Percentiles rank a stretch among this genome's conserved stretches.
Evolutionary conservation across 92 coral and sea anemone species (phyloP).

Genomic region (Actinernus sp.): DNA sequence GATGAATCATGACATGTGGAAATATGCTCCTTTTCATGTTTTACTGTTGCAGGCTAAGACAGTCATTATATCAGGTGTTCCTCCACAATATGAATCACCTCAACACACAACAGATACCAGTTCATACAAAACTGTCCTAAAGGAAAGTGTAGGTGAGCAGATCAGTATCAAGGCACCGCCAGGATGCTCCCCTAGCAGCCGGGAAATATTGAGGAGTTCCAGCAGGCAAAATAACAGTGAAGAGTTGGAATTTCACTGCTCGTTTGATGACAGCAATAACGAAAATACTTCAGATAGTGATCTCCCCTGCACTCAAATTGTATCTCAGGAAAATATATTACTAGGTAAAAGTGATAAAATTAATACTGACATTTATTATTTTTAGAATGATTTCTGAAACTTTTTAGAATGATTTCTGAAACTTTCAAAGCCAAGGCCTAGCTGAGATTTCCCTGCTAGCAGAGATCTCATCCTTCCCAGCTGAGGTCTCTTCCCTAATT

Average conservation of each 20-base stretch:
- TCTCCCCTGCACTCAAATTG: constrained; percentile 63
- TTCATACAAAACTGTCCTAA: constrained; percentile 29
- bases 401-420: no score
- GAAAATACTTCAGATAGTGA: constrained; percentile 44
- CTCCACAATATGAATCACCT: background rate
- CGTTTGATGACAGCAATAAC: constrained; percentile 64
- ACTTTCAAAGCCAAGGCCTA: no score
- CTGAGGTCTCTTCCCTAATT: no score
- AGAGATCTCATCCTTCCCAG: no score
- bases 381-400: no score
- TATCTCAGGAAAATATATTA: constrained; percentile 52
- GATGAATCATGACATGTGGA: no score
- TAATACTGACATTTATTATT: no score
- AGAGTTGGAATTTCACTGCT: constrained; percentile 61
- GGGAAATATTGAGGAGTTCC: background rate
- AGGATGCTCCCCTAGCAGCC: background rate
- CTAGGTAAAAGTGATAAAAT: no score
- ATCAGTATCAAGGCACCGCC: background rate
- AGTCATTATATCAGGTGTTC: background rate
- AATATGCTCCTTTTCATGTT: no score
- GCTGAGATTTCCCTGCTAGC: no score
- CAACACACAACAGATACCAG: background rate
- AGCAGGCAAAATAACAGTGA: background rate
- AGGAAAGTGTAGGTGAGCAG: constrained; percentile 29
- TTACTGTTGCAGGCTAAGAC: background rate